Conservation (phyloP, 2,888 invertebrate genomes). For the Merodon equestris region DNA sequence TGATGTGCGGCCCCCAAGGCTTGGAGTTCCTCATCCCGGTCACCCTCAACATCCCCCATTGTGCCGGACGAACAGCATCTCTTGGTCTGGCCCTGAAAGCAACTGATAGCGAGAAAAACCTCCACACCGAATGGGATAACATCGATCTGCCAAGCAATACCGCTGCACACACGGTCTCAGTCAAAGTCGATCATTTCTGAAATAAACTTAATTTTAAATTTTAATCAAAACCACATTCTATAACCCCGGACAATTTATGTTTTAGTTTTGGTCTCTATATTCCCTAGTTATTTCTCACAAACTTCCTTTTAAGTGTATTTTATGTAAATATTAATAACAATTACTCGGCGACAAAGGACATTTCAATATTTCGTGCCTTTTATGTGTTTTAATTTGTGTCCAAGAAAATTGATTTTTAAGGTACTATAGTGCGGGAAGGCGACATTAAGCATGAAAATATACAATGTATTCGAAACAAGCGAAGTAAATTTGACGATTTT, state of each 20-base stretch:
- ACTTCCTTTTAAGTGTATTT: slow-evolving; percentile 29
- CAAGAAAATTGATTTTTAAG: neutral
- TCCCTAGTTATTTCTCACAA: slow-evolving; percentile 6
- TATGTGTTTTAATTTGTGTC: slow-evolving; percentile 29
- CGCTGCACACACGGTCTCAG: slow-evolving; percentile 92
- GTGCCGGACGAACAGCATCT: slow-evolving; percentile 88
- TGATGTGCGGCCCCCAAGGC: slow-evolving; percentile 98
- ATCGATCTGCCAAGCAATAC: slow-evolving; percentile 90
- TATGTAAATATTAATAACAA: slow-evolving; percentile 57
- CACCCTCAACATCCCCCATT: slow-evolving; percentile 93
- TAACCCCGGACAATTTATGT: slow-evolving; percentile 18
- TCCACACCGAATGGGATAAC: slow-evolving; percentile 91
- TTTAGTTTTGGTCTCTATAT: slow-evolving; percentile 1
- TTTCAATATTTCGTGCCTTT: slow-evolving; percentile 52
- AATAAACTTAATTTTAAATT: slow-evolving; percentile 65
- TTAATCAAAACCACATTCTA: slow-evolving; percentile 53
- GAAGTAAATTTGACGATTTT: slow-evolving; percentile 19
- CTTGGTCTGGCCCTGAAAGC: slow-evolving; percentile 88
- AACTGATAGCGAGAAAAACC: slow-evolving; percentile 89
- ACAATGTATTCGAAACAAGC: slow-evolving; percentile 39
- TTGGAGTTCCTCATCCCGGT: slow-evolving; percentile 93
- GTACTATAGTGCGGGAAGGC: too few species aligned
- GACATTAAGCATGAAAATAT: slow-evolving; percentile 21
- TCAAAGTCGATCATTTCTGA: slow-evolving; percentile 94
- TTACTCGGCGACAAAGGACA: slow-evolving; percentile 16